Evolutionary conservation across 2,113 vertebrate species (phyloP).

Genomic region (Macrotus californicus): DNA sequence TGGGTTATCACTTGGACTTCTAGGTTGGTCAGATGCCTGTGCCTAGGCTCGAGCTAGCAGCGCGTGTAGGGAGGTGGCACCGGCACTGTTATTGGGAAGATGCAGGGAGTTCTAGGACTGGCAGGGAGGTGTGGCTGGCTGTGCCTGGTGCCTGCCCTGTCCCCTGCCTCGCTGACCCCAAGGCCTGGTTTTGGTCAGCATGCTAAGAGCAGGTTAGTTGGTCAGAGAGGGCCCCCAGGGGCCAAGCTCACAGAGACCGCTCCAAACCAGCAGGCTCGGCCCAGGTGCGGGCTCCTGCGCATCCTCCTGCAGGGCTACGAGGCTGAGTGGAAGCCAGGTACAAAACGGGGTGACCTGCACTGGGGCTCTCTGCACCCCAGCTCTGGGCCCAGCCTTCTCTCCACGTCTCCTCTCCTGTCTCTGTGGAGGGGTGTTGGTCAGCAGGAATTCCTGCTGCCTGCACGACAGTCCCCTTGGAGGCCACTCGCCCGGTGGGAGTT

Average conservation of each 20-base stretch:
- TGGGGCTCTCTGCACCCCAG: accelerated
- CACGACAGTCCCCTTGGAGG: accelerated
- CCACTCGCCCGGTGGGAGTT: not conserved
- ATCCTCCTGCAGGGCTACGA: accelerated
- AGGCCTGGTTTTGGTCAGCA: not conserved
- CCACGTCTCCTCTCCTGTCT: not conserved
- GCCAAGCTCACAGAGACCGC: not conserved
- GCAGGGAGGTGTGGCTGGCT: not conserved
- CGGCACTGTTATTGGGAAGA: not conserved
- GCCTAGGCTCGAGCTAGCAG: not conserved
- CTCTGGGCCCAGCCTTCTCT: not conserved
- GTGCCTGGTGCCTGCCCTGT: accelerated
- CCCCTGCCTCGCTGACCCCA: not conserved
- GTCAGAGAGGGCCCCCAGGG: not conserved
- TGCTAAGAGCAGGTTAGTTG: not conserved
- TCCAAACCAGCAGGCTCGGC: not conserved
- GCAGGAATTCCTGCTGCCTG: not conserved
- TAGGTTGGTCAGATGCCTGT: not conserved
- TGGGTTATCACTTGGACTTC: not conserved
- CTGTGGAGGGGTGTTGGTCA: not conserved
- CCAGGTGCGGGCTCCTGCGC: accelerated
- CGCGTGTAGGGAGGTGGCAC: not conserved
- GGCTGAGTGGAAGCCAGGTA: not conserved
- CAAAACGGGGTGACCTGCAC: accelerated
- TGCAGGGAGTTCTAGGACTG: not conserved